Conservation (phyloP, 2,113 vertebrate species). For the Arvicanthis niloticus region DNA sequence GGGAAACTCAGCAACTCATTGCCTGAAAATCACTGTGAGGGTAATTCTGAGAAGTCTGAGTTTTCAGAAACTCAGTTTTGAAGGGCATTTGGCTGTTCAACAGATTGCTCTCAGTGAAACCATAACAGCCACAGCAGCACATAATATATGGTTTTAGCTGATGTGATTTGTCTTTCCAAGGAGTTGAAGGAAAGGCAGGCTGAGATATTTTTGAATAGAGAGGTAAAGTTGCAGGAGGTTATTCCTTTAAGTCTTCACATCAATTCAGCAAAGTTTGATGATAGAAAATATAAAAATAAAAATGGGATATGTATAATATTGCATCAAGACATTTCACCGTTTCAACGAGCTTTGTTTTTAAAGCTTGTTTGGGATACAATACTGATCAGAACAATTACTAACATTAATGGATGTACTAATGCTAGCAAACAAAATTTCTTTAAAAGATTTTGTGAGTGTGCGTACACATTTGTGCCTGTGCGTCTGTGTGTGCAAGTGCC, state of each 20-base stretch:
- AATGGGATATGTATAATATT: not conserved
- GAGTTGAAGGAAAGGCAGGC: slow-evolving; percentile 52
- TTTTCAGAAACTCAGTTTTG: slow-evolving; percentile 61
- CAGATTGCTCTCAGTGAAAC: slow-evolving; percentile 39
- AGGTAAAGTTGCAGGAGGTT: slow-evolving; percentile 22
- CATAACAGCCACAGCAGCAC: not conserved
- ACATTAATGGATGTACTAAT: not conserved
- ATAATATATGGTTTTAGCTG: slow-evolving; percentile 47
- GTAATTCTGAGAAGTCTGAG: slow-evolving; percentile 48
- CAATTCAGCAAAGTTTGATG: slow-evolving; percentile 33
- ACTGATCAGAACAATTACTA: not conserved
- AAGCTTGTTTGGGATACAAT: not conserved
- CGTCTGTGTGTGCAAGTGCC: not conserved
- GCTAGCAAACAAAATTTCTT: slow-evolving; percentile 19
- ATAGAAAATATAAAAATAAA: not conserved
- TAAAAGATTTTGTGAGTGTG: not conserved
- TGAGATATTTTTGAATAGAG: slow-evolving; percentile 39
- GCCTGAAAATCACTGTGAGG: not conserved
- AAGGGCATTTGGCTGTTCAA: slow-evolving; percentile 28
- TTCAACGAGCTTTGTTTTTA: slow-evolving; percentile 40
- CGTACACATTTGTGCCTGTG: not conserved
- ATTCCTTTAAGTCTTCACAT: slow-evolving; percentile 55
- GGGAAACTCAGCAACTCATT: slow-evolving; percentile 20
- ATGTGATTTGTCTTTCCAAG: slow-evolving; percentile 63
- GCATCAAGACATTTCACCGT: not conserved